Evolutionary conservation across 2,797 vertebrate species (phyloP), one percentile per base, ranked within the genome.

Genomic region (Bufotes viridis): DNA sequence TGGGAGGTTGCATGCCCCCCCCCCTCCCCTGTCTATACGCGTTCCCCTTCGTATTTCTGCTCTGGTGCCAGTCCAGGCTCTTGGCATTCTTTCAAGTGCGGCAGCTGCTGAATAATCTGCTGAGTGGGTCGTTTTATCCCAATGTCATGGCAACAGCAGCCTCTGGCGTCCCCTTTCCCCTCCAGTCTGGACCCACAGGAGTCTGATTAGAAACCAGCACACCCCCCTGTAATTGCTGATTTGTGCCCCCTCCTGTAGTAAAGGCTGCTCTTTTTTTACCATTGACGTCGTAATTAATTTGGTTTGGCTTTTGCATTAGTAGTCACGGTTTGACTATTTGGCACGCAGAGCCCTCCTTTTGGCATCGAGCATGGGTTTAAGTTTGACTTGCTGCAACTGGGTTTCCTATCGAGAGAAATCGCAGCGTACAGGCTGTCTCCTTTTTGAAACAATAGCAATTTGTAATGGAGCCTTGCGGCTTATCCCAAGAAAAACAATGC

Each of bases 101-200:
- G 88, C 84, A 89, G 88, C 88, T 89, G 88, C 84, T 75, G 53
- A 78, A 34, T 78, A 89, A 82, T 86, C 84, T 89, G 88, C 84
- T 89, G 88, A 89, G 84, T 89, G 84, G 80, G 80, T 78, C 72
- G n/a, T 81, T 89, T 86, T 89, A 89, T 86, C 78, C 88, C 53
- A 75, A 78, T 83, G 80, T 86, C 88, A 86, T 86, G 84, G 88
- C 72, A 83, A 86, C 84, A 53, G 88, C 79, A 78, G 79, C 26
- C 80, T 82, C 69, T 86, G 88, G 72, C 58, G 72, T 86, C 84
- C 83, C 26, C 51, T 82, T 42, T 72, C 69, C 72, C 60, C 70
- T 57, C 49, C 60, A 69, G 42, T 24, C 84, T 89, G 84, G 88
- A 82, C 88, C 72, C 84, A 86, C 83, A 82, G 34, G 69, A 14